Conservation (phyloP, 2,797 vertebrate species). For the Sebastes hubbsi region DNA sequence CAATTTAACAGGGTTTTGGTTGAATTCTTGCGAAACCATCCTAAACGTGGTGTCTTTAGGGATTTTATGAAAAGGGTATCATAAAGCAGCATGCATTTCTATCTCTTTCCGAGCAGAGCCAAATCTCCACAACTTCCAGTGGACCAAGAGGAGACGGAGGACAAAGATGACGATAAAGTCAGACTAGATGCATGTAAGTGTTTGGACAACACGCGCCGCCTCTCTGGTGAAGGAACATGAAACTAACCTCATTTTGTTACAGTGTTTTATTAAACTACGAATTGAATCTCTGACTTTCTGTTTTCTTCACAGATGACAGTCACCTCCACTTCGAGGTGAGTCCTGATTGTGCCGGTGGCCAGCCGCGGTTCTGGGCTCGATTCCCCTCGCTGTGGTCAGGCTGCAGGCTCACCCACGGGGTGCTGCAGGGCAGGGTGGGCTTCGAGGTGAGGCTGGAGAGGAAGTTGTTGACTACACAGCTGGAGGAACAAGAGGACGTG, state of each 20-base stretch:
- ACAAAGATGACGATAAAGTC: conserved; percentile 81
- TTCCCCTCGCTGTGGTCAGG: conserved; percentile 92
- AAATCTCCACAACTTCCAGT: conserved; percentile 84
- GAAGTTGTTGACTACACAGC: conserved; percentile 77
- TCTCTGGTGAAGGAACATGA: not conserved
- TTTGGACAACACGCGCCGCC: not conserved
- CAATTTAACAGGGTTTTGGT: not conserved
- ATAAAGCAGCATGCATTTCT: not conserved
- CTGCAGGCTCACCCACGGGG: conserved; percentile 89
- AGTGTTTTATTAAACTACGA: not conserved
- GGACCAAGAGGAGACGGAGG: conserved; percentile 70
- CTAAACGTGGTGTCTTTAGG: not conserved
- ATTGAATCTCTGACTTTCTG: not conserved
- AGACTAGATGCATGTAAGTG: conserved; percentile 87
- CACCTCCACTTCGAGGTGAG: conserved; percentile 91
- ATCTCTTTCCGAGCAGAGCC: conserved; percentile 74
- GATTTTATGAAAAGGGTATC: not conserved
- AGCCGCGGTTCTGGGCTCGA: conserved; percentile 87
- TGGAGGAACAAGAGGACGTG: conserved; percentile 35
- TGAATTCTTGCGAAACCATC: not conserved
- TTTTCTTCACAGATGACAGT: conserved; percentile 80
- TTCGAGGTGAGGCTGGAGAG: conserved; percentile 92
- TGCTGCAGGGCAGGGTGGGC: conserved; percentile 84
- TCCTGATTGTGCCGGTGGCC: conserved; percentile 84
- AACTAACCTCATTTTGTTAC: not conserved